A percentile compares a stretch with the other conserved stretches of the same genome.
Evolutionary conservation across 2,888 invertebrate genomes (phyloP).

Genomic region (Netelia inedita): DNA sequence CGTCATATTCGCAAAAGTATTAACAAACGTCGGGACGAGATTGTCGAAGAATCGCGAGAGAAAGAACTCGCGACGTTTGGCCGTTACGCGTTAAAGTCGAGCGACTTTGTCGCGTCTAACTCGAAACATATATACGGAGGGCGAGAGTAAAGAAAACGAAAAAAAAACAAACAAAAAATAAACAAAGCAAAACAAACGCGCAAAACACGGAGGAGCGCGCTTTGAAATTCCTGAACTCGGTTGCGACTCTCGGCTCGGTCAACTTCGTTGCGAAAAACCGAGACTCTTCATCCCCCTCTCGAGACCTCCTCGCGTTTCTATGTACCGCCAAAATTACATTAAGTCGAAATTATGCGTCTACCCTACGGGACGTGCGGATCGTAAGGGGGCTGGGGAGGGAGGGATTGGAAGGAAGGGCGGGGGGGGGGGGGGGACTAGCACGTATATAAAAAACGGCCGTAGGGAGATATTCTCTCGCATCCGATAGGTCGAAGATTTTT

Average conservation of each 20-base stretch:
- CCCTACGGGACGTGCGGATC: background rate
- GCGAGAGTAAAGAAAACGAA: no score
- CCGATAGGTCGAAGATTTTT: conserved; percentile 80
- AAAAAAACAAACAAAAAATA: background rate
- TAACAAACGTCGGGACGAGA: no score
- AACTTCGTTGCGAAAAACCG: no score
- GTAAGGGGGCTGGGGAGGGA: background rate
- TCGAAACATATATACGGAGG: no score
- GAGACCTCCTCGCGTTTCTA: background rate
- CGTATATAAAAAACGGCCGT: conserved; percentile 31
- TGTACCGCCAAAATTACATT: conserved; percentile 39
- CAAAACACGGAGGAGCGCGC: background rate
- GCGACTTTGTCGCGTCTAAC: no score
- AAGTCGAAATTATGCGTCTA: background rate
- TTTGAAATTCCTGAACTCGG: conserved; percentile 42
- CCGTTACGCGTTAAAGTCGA: no score
- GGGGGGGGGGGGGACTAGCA: conserved; percentile 2
- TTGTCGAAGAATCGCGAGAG: no score
- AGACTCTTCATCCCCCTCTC: background rate
- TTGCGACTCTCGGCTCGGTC: conserved; percentile 8
- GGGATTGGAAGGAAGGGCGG: background rate
- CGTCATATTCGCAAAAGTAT: no score
- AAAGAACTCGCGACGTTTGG: no score
- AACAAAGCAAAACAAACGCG: background rate
- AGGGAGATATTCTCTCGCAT: conserved; percentile 70